Conservation (phyloP, 1,140 invertebrate species). For the Caerostris darwini region DNA sequence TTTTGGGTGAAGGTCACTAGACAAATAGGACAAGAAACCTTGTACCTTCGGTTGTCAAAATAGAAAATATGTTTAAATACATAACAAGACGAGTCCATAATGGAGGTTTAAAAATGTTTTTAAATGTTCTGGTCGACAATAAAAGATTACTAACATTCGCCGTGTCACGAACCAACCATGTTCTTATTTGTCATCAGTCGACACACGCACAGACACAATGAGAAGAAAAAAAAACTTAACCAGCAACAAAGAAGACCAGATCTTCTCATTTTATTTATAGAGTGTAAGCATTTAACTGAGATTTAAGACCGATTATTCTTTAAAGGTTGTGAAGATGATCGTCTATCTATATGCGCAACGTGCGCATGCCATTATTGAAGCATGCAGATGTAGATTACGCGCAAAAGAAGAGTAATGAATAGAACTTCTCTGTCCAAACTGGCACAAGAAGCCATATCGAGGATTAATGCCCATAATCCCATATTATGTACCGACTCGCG, state of each 20-base stretch:
- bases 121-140: constrained; percentile 15
- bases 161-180: constrained; percentile 13
- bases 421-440: not conserved
- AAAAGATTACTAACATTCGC: not conserved
- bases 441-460: not conserved
- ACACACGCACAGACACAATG: not conserved
- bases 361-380: not conserved
- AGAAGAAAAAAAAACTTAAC: not conserved
- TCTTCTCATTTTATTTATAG: constrained; percentile 5
- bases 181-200: not conserved
- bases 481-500: not conserved
- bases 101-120: not conserved
- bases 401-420: constrained; percentile 18
- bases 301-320: not conserved
- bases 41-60: not conserved
- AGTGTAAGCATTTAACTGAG: not conserved
- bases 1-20: not conserved
- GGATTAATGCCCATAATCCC: constrained; percentile 4
- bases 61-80: not conserved
- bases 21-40: not conserved
- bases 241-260: not conserved
- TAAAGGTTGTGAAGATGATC: not conserved
- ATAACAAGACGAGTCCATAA: not conserved
- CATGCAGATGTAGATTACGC: not conserved
- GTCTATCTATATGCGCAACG: constrained; percentile 5